phyloP scores from a whole-genome alignment of 2,113 vertebrate genomes.

The Isurus oxyrinchus region DNA sequence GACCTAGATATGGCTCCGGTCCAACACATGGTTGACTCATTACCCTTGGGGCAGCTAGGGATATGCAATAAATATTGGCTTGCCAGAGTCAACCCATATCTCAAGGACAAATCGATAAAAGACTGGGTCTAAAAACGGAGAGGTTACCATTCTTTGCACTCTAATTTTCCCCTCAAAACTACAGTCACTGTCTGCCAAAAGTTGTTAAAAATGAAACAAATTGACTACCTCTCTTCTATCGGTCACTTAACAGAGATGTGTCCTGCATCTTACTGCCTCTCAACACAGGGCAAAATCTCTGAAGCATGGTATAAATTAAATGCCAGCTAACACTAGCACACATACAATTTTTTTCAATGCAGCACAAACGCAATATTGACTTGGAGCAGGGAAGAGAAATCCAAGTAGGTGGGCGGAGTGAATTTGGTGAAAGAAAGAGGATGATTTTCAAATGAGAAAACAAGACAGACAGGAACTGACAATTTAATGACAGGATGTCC shows the following conservation, averaged over 20 bases:
- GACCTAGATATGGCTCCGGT: not conserved
- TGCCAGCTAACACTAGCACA: not conserved
- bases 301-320: not conserved
- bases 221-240: not conserved
- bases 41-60: not conserved
- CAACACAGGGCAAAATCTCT: not conserved
- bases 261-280: not conserved
- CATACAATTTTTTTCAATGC: not conserved
- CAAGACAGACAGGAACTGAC: not conserved
- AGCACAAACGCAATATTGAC: not conserved
- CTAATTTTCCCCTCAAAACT: not conserved
- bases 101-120: not conserved
- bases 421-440: not conserved
- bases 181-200: not conserved
- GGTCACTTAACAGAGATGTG: not conserved
- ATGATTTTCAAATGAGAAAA: not conserved
- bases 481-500: too few species aligned
- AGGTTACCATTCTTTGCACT: not conserved
- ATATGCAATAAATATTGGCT: not conserved
- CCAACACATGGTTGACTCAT: not conserved
- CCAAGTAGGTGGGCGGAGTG: not conserved
- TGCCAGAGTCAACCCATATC: not conserved
- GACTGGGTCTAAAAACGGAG: not conserved
- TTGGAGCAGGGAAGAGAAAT: not conserved
- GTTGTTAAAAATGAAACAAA: not conserved